These are phyloP conservation scores for Hydraecia micacea DNA, from an alignment of 2,888 invertebrate genomes.

Conservation along the genomic window DNA sequence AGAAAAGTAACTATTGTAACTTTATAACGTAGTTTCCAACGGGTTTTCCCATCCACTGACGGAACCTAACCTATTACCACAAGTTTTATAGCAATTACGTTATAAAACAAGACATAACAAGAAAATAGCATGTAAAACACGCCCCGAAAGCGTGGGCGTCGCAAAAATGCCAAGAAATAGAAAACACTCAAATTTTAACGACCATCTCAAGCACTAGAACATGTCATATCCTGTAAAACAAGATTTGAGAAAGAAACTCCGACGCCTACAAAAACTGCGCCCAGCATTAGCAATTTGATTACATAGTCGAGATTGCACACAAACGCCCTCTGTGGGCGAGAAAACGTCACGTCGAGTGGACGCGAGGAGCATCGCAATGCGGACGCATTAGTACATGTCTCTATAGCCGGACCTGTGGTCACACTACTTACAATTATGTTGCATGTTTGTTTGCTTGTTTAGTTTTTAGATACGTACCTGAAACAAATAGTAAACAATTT, in stretches of 20 bases:
- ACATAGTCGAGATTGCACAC: slow-evolving; percentile 75
- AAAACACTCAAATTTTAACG: slow-evolving; percentile 59
- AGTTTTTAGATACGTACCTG: slow-evolving; percentile 69
- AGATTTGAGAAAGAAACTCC: slow-evolving; percentile 51
- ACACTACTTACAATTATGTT: slow-evolving; percentile 58
- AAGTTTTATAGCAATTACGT: slow-evolving; percentile 47
- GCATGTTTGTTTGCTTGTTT: slow-evolving; percentile 35
- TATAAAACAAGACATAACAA: slow-evolving; percentile 56
- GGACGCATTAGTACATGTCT: slow-evolving; percentile 55
- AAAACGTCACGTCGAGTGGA: slow-evolving; percentile 77
- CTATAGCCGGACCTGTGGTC: slow-evolving; percentile 52
- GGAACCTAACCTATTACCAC: slow-evolving; percentile 27
- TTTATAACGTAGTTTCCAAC: slow-evolving; percentile 5
- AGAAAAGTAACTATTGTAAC: neutral
- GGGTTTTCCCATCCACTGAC: slow-evolving; percentile 28
- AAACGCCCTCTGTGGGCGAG: slow-evolving; percentile 77
- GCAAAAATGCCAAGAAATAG: slow-evolving; percentile 54
- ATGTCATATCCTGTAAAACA: slow-evolving; percentile 63
- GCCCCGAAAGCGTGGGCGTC: slow-evolving; percentile 49
- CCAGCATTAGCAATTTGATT: slow-evolving; percentile 77
- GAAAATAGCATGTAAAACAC: slow-evolving; percentile 55
- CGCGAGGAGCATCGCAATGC: slow-evolving; percentile 76
- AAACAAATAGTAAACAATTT: slow-evolving; percentile 60
- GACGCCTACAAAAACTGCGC: slow-evolving; percentile 70
- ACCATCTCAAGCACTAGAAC: slow-evolving; percentile 43